phyloP scores from a whole-genome alignment of 2,888 invertebrate species.

The Vanessa cardui region DNA sequence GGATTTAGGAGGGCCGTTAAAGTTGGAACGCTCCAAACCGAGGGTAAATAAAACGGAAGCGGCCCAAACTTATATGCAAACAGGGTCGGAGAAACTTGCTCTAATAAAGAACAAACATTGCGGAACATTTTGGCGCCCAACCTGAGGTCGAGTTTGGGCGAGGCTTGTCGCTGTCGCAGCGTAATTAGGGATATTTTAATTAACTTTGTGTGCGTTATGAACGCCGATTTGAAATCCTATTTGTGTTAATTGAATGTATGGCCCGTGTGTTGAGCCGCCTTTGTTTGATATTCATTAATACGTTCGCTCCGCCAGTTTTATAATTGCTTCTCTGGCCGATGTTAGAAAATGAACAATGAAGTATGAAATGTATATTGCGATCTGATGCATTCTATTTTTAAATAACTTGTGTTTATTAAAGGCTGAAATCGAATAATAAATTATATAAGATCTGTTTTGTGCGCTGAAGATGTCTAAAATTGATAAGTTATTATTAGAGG shows the following conservation, averaged over 20 bases:
- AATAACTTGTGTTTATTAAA: background rate
- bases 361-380: conserved; percentile 4
- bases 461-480: background rate
- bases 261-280: conserved; percentile 46
- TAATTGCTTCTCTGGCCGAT: conserved; percentile 36
- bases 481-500: conserved; percentile 2
- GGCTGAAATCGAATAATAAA: background rate
- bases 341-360: conserved; percentile 16
- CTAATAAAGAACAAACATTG: conserved; percentile 78
- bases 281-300: conserved; percentile 60
- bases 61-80: conserved; percentile 65
- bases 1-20: conserved; percentile 49
- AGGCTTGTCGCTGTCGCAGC: conserved; percentile 38
- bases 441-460: background rate
- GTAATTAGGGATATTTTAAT: conserved; percentile 65
- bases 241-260: conserved; percentile 72
- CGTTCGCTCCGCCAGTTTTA: conserved; percentile 35
- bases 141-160: conserved; percentile 45
- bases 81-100: conserved; percentile 64
- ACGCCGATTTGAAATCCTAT: conserved; percentile 69
- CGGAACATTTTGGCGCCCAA: conserved; percentile 55
- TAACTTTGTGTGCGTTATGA: conserved; percentile 65
- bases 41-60: conserved; percentile 59
- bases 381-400: background rate
- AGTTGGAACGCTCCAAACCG: conserved; percentile 52